Evolutionary conservation across 2,888 invertebrate genomes (phyloP), one percentile per base, ranked within the genome.

Genomic region (Torymus texanus): DNA sequence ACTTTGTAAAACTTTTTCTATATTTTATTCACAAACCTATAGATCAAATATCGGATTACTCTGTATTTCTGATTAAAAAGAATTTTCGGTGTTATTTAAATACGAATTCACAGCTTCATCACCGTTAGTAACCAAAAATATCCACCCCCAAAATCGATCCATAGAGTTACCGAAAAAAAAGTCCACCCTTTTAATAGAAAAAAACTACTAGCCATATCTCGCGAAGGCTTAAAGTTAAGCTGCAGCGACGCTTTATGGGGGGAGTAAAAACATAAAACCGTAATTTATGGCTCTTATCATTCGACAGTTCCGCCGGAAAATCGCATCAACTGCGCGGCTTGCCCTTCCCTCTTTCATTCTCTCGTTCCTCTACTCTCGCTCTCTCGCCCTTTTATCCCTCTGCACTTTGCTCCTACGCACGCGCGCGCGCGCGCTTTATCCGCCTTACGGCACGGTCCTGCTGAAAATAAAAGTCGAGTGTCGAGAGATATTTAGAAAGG

Each of bases 271-370:
- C 71, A 24, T 77, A 71, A 66, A 72, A 77, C 72, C 18, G 18
- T 71, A 71, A 72, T 77, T 65, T 77, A 71, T 66, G 50, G 66
- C 59, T 63, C 71, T 72, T 77, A 77, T 77, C 77, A 77, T 72
- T 77, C 61, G 77, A 66, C 53, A 72, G 65, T 71, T 65, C 58
- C 55, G 58, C 41, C 76, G 41, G 58, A 71, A 77, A 77, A 77
- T 77, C 77, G 58, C 61, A 75, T 68, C 65, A 66, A 58, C 58
- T 41, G 29, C 13, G n/a, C 13, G 3, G 58, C 10, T 1, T 24
- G 53, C 18, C 18, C 18, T 24, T 61, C 61, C 13, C 13, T 18
- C 24, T 24, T 3, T 8, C 41, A 41, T 41, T 41, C 41, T 61
- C 61, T 21, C 24, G 13, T 3, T n/a, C 18, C 21, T 18, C 21